These are phyloP conservation scores for Trachelus troglodyta DNA, from an alignment of 2,888 invertebrate genomes.

Conservation along the genomic window DNA sequence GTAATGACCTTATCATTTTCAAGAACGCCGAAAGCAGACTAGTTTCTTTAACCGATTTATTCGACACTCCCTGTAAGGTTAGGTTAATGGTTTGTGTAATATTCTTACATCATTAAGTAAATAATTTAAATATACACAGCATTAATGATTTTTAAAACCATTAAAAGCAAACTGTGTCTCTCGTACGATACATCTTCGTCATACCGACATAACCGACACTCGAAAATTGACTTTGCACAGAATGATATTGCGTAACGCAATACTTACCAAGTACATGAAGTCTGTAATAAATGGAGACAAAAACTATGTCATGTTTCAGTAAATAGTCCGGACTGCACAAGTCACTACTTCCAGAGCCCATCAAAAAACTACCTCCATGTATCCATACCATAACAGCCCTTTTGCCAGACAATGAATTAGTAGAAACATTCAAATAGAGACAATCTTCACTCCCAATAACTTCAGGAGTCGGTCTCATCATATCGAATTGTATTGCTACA, in stretches of 20 bases:
- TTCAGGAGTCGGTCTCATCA: background rate
- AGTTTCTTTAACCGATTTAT: no score
- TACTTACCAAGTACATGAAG: constrained; percentile 36
- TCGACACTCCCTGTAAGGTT: no score
- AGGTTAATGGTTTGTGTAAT: no score
- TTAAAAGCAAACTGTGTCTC: no score
- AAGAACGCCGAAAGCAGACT: no score
- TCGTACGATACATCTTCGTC: no score
- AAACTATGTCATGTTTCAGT: constrained; percentile 35
- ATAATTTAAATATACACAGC: no score
- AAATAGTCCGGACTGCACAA: constrained; percentile 41
- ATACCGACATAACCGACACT: no score
- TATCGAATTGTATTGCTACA: constrained; percentile 12
- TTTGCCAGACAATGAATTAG: constrained; percentile 28
- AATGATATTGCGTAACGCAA: background rate
- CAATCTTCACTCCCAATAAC: constrained; percentile 37
- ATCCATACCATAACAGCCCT: constrained; percentile 44
- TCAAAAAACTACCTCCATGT: constrained; percentile 42
- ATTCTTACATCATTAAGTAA: no score
- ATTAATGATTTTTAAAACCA: no score
- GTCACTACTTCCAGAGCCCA: constrained; percentile 24
- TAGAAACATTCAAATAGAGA: constrained; percentile 40
- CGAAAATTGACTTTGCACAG: no score
- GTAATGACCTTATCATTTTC: no score
- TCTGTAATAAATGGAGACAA: constrained; percentile 38